Base-by-base conservation (phyloP, 2,113 vertebrate genomes). In the Trichechus manatus region DNA sequence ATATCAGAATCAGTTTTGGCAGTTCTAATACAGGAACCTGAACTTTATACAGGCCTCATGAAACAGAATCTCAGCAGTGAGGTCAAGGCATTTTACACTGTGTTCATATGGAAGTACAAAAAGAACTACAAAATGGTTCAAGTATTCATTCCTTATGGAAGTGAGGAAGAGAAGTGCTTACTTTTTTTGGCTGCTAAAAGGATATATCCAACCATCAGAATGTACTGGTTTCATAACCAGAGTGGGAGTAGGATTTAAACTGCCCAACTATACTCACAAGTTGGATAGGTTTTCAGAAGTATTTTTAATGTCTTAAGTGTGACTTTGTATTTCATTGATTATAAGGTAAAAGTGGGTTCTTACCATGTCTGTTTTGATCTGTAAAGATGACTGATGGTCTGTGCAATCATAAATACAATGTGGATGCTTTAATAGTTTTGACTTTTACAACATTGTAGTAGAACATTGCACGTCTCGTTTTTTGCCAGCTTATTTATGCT, bases 221-320 rank as follows among this genome's bases (percentile, higher is more conserved):
- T 79, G 15, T 10, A 13, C 72, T 84, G 42, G 39, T 80, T 94
- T 95, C 33, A 5, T 88, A 72, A 78, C n/a, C 22, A 39, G 15
- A 22, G 36, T 85, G 9, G 25, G n/a, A 70, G 20, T 59, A 80
- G 75, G n/a, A 17, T 82, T 61, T 53, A 44, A 50, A 53, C 31
- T 93, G 61, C 75, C 33, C 42, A 87, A 1, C 64, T 81, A 23
- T 74, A n/a, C 74, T 89, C 2, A n/a, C 7, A 81, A 77, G 53
- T 36, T 84, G 70, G 64, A 13, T 89, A 19, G 47, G 27, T 59
- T 66, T 92, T 36, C 56, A 50, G 6, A 92, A 59, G 31, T 92
- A 7, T 91, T 93, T 96, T 92, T 93, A 53, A 36, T 91, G 23
- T 86, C 15, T 87, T 87, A 74, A 91, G 53, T 56, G 27, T 72